phyloP scores from a whole-genome alignment of 2,113 vertebrate genomes.

The Rhea pennata region DNA sequence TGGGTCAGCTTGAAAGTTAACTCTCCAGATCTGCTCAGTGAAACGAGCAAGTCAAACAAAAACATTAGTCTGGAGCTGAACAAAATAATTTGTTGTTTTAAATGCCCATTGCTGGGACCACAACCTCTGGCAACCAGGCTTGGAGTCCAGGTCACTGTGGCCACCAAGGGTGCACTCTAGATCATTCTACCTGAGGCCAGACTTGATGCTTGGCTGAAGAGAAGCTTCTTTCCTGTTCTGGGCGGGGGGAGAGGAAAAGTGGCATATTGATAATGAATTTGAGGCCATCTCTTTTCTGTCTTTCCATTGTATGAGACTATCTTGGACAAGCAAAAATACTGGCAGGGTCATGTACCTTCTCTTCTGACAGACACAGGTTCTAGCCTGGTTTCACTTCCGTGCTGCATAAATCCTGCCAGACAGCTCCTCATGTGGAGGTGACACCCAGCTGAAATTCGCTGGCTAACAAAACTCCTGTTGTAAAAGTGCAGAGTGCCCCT shows the following conservation, averaged over 20 bases:
- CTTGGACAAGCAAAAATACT: not conserved
- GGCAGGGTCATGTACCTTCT: not conserved
- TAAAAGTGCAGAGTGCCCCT: not conserved
- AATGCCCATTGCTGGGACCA: not conserved
- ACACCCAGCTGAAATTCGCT: not conserved
- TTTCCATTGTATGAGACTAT: not conserved
- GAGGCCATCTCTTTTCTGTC: not conserved
- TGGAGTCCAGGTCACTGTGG: not conserved
- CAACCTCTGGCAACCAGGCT: not conserved
- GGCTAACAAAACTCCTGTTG: not conserved
- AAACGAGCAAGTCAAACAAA: not conserved
- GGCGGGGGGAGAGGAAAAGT: not conserved
- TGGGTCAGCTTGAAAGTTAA: not conserved
- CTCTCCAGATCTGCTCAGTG: not conserved
- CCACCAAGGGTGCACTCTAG: not conserved
- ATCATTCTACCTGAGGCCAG: not conserved
- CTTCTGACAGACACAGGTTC: not conserved
- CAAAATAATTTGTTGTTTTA: not conserved
- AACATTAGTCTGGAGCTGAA: not conserved
- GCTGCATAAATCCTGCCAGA: not conserved
- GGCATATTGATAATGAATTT: not conserved
- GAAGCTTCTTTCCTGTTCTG: not conserved
- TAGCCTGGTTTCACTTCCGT: not conserved
- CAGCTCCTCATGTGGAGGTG: not conserved
- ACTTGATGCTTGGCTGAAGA: not conserved